phyloP scores from a whole-genome alignment of 2,888 invertebrate species.

The Axea sp. region DNA sequence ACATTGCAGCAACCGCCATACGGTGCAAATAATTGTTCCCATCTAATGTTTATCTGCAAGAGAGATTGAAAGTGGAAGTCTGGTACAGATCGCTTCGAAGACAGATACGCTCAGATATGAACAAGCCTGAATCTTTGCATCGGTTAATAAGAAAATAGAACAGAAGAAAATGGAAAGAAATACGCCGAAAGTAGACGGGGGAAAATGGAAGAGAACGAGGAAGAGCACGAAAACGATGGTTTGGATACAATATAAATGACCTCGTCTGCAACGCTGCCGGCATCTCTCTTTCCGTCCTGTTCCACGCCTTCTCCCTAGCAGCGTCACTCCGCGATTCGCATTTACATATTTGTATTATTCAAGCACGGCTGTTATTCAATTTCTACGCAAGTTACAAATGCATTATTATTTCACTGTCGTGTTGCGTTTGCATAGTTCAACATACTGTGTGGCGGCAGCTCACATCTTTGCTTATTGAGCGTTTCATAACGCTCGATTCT shows the following conservation, averaged over 20 bases:
- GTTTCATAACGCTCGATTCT: constrained; percentile 52
- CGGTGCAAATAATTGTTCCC: too few relatives aligned
- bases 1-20: too few relatives aligned
- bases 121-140: constrained; percentile 12
- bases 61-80: too few relatives aligned
- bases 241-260: constrained; percentile 77
- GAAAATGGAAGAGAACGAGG: constrained; percentile 33
- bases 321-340: constrained; percentile 66
- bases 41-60: too few relatives aligned
- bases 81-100: too few relatives aligned
- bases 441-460: constrained; percentile 27
- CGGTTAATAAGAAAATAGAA: constrained; percentile 33
- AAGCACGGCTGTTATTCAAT: constrained; percentile 77
- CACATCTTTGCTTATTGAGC: constrained; percentile 56
- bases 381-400: constrained; percentile 74
- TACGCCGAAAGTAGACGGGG: not conserved
- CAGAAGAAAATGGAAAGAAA: not conserved
- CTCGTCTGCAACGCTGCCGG: constrained; percentile 68
- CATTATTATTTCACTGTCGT: constrained; percentile 72
- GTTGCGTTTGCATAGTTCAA: constrained; percentile 56
- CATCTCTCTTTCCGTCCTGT: constrained; percentile 30
- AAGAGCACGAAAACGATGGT: constrained; percentile 62
- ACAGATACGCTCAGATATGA: not conserved
- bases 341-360: constrained; percentile 78
- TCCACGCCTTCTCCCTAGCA: constrained; percentile 41